Conservation (phyloP, 2,113 vertebrate genomes). For the Protobothrops mucrosquamatus region DNA sequence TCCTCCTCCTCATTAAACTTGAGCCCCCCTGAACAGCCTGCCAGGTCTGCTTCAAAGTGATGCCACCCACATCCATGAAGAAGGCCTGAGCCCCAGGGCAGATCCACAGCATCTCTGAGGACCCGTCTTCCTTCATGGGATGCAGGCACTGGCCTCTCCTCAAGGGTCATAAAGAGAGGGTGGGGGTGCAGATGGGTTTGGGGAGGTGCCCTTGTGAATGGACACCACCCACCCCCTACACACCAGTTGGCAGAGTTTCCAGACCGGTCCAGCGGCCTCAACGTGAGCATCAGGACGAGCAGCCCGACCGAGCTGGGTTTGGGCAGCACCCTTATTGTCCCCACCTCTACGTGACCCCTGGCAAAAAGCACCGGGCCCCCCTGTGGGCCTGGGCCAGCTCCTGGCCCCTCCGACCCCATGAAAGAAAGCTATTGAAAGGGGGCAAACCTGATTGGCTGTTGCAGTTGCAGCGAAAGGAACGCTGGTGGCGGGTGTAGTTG, state of each 20-base stretch:
- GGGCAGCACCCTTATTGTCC: neutral
- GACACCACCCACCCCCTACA: no score
- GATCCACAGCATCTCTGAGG: conserved; percentile 44
- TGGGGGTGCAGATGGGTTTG: neutral
- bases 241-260: neutral
- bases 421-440: conserved; percentile 84
- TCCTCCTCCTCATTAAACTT: neutral
- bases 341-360: neutral
- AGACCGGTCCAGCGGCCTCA: neutral
- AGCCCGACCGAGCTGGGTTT: neutral
- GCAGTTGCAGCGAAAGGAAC: conserved; percentile 94
- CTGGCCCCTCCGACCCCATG: conserved; percentile 63
- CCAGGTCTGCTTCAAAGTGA: neutral
- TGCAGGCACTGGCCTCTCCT: neutral
- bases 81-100: conserved; percentile 15
- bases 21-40: neutral
- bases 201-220: neutral
- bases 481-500: conserved; percentile 94
- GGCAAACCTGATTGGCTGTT: conserved; percentile 97
- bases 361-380: neutral
- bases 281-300: neutral
- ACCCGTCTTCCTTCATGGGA: neutral
- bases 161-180: neutral
- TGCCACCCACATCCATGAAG: no score
- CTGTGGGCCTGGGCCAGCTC: conserved; percentile 29